Evolutionary conservation across 2,113 vertebrate species (phyloP), one percentile per base, ranked within the genome.

Genomic region (Phodopus roborovskii): DNA sequence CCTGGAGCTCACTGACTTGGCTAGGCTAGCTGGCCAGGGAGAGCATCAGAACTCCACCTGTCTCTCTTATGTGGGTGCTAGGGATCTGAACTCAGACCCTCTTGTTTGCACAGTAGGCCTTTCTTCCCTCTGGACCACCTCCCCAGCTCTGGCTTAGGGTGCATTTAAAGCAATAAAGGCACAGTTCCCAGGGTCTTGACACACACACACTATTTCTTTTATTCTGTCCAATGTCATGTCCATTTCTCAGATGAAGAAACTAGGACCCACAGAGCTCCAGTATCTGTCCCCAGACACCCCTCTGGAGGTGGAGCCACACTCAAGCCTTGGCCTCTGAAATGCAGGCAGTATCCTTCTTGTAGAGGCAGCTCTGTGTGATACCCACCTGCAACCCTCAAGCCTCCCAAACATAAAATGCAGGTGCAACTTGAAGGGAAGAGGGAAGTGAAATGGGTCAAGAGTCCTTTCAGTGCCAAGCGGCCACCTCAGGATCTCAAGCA

Each of bases 261-360:
- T 24, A 42, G 77, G 86, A n/a, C 10, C 42, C 36, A 8, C 0
- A 7, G 48, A 48, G 7, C 19, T 64, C n/a, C 48, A 26, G 48
- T 11, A n/a, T 11, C 9, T 36, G 13, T 26, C 16, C n/a, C 30
- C 22, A 0, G 20, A 30, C 39, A 28, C 64, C 22, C 33, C 36
- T 12, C 22, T 17, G 10, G 70, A 36, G 16, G 0, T 1, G 5
- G 26, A 9, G 1, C 50, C 15, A 0, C 5, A 7, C 45, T 81
- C 28, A 11, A 16, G 22, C 19, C 7, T 17, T 12, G 5, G 70
- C 1, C 0, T 53, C 91, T 30, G 77, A 79, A 28, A 33, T 1
- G 6, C 36, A 8, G 0, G 1, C 22, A n/a, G n/a, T n/a, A 9
- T 9, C 5, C 4, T 50, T 48, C 10, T 70, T 33, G 1, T 1